Evolutionary conservation across 1,140 invertebrate species (phyloP), one percentile per base, ranked within the genome.

Genomic region (Monomorium pharaonis): DNA sequence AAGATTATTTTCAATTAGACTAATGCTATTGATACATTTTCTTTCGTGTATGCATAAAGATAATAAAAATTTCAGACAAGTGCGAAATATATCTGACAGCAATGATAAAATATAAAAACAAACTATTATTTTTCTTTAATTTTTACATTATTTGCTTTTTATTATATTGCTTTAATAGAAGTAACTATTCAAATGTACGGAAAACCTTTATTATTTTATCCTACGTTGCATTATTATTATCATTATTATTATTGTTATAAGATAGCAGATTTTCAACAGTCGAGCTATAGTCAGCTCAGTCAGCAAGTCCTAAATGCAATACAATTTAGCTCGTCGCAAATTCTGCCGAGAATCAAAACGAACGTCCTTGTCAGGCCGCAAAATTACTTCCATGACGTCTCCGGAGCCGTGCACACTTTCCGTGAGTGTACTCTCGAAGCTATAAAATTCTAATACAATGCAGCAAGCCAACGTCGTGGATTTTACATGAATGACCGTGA

Each of bases 371-470:
- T 80, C 47, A n/a, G 21, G 2, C 21, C 7, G 33, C 21, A 67
- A 80, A 24, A 67, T 54, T 80, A n/a, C n/a, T 80, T 54, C 44
- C 18, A 16, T n/a, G 47, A 67, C 49, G n/a, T 44, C 51, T 37
- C 18, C 47, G 16, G 30, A 80, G 30, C 12, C 14, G 74, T 27
- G 27, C 58, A 47, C 44, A 63, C 60, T 33, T 78, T 33, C 44
- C 24, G 78, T 56, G 44, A 30, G 7, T 51, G 9, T 30, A 72
- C 62, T 80, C 42, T 37, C 42, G 49, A 47, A 76, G 54, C 18
- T 18, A 60, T 86, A 75, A 56, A 86, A 84, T 56, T 76, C 58
- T 86, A 80, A 86, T 74, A 51, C 27, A 54, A 42, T 69, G 60
- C 56, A 75, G 70, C 16, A 56, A 21, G 67, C 21, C 58, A 67